Conservation (phyloP, 2,797 vertebrate genomes). For the Melanotaenia pygmaea region DNA sequence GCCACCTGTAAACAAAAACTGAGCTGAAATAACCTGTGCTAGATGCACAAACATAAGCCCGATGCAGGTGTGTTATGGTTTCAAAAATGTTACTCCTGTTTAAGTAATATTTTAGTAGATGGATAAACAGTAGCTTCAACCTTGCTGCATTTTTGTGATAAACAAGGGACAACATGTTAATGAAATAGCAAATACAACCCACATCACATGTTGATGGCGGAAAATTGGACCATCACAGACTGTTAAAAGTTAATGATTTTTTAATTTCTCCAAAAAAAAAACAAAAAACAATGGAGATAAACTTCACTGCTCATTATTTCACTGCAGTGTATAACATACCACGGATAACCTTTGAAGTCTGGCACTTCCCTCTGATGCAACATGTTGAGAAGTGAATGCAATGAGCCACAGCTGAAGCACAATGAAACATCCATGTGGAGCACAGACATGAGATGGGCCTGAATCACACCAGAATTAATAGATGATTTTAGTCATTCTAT, state of each 20-base stretch:
- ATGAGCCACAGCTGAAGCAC: slow-evolving; percentile 20
- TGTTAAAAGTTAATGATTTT: not conserved
- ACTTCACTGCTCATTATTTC: slow-evolving; percentile 49
- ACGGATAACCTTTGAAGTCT: slow-evolving; percentile 56
- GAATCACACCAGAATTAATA: not conserved
- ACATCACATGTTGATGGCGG: too few species aligned
- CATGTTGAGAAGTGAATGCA: slow-evolving; percentile 46
- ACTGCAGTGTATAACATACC: slow-evolving; percentile 1
- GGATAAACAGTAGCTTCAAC: not conserved
- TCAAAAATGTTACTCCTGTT: not conserved
- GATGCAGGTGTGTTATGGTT: slow-evolving; percentile 10
- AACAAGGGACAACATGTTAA: not conserved
- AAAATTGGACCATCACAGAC: not conserved
- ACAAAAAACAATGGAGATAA: slow-evolving; percentile 6
- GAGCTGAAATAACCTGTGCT: slow-evolving; percentile 15
- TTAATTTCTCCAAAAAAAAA: slow-evolving; percentile 24
- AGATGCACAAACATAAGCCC: slow-evolving; percentile 8
- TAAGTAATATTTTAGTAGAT: not conserved
- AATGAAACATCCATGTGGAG: not conserved
- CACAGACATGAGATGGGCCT: not conserved
- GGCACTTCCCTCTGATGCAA: slow-evolving; percentile 63
- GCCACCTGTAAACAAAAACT: slow-evolving; percentile 32
- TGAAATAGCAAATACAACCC: not conserved
- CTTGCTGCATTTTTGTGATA: not conserved
- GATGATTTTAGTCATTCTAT: not conserved